Evolutionary conservation across 1,140 invertebrate genomes (phyloP).

Genomic region (Adelges cooleyi): DNA sequence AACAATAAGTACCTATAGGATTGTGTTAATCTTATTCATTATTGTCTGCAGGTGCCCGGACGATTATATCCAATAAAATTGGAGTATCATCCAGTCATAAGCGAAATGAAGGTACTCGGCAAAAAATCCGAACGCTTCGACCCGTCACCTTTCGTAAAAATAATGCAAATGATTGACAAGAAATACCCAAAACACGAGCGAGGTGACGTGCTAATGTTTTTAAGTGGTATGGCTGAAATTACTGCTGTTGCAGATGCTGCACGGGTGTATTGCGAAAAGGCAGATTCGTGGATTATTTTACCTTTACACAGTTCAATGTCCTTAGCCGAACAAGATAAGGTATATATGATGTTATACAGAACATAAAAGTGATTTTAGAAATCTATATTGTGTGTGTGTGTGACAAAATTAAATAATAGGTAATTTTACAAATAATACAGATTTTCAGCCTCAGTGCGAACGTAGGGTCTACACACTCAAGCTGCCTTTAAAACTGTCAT

Average conservation of each 20-base stretch:
- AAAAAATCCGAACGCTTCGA: slow-evolving; percentile 65
- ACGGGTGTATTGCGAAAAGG: slow-evolving; percentile 68
- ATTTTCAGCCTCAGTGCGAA: no score
- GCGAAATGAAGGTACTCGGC: slow-evolving; percentile 47
- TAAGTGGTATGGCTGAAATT: slow-evolving; percentile 94
- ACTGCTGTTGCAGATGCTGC: slow-evolving; percentile 77
- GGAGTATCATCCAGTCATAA: slow-evolving; percentile 68
- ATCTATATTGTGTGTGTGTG: no score
- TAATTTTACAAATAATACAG: no score
- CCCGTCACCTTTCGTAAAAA: slow-evolving; percentile 81
- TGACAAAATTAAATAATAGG: no score
- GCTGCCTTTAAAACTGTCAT: no score
- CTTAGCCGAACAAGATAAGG: slow-evolving; percentile 91
- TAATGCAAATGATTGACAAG: slow-evolving; percentile 83
- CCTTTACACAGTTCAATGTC: slow-evolving; percentile 88
- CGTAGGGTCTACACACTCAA: no score
- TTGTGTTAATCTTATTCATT: neutral
- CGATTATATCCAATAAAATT: slow-evolving; percentile 85
- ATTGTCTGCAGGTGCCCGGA: slow-evolving; percentile 76
- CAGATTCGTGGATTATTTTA: slow-evolving; percentile 83
- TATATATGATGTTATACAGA: slow-evolving; percentile 36
- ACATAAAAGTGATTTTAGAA: no score
- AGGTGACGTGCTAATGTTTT: slow-evolving; percentile 91
- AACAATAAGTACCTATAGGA: no score
- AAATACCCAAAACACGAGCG: slow-evolving; percentile 74